Evolutionary conservation across 2,797 vertebrate genomes (phyloP), one percentile per base, ranked within the genome.

Genomic region (Dipus sagitta): DNA sequence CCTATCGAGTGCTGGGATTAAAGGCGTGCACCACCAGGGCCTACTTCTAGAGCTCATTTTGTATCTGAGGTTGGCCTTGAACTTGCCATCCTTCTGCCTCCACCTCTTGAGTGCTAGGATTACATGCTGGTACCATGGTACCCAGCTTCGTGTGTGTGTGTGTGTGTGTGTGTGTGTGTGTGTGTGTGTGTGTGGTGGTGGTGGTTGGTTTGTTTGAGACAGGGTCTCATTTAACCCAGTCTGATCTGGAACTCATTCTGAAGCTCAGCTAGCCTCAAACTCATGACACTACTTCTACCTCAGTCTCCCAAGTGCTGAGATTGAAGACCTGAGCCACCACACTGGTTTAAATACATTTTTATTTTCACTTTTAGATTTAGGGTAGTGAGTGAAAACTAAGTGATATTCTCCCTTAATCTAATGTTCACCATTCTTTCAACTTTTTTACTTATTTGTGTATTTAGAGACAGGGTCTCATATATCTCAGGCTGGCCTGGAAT

Each of bases 331-430:
- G 30, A 52, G 17, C 15, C 4, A 54, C 62, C 62, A 34, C 54
- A n/a, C 26, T 62, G 67, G 62, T 62, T 32, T 47, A 32, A 58
- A n/a, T 42, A 14, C 77, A 42, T 60, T 89, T 91, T 91, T 70
- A 91, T 87, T 89, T 96, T 91, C 32, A 47, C n/a, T 90, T 92
- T 65, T 82, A 84, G 70, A 60, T 38, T 90, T 65, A 67, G 34
- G 24, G 32, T 74, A 78, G 10, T 64, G 42, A 81, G 38, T 65
- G 78, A 91, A 87, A 87, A 62, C 11, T n/a, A 28, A 68, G 28
- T 83, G 75, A 80, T 68, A 34, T 6, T 15, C n/a, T 15, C 42
- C n/a, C 32, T 86, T 64, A 18, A n/a, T n/a, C 62, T 80, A 68
- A 72, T 14, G n/a, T 26, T 2, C 2, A 42, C 21, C 72, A 88